A percentile compares a stretch with the other conserved stretches of the same genome.
Conservation (phyloP, 2,113 vertebrate genomes). For the Cathartes aura region DNA sequence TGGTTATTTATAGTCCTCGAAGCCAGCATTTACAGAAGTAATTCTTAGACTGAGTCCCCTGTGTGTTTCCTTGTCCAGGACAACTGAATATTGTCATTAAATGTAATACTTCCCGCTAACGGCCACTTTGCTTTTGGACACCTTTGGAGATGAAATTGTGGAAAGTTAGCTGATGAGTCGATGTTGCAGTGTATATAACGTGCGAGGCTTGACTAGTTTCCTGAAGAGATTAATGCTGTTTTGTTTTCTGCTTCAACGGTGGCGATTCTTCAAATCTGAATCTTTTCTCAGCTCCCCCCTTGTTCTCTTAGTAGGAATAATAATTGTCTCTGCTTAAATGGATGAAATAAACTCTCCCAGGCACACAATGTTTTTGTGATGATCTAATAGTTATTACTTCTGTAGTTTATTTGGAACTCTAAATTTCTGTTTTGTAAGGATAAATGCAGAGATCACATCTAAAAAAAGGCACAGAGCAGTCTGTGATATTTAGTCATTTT, state of each 20-base stretch:
- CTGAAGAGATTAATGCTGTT: background rate
- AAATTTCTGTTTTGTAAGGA: background rate
- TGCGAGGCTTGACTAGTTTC: background rate
- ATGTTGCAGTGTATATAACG: background rate
- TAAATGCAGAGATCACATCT: background rate
- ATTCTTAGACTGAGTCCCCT: background rate
- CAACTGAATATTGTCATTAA: background rate
- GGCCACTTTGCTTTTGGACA: background rate
- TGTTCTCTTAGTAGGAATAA: background rate
- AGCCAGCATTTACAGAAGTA: background rate
- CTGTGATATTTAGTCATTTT: background rate
- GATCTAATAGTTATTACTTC: background rate
- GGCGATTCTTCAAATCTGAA: background rate
- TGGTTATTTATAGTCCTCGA: background rate
- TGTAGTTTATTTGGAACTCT: background rate
- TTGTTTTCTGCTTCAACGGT: background rate
- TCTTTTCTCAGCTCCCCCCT: background rate
- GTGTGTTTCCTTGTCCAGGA: background rate
- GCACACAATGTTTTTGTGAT: background rate
- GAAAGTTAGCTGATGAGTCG: background rate
- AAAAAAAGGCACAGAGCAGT: background rate
- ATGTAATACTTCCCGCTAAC: background rate
- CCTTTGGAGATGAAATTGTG: background rate
- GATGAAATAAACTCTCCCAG: background rate
- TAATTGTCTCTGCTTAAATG: background rate